Conservation (phyloP, 2,797 vertebrate species). For the Crocidura indochinensis region DNA sequence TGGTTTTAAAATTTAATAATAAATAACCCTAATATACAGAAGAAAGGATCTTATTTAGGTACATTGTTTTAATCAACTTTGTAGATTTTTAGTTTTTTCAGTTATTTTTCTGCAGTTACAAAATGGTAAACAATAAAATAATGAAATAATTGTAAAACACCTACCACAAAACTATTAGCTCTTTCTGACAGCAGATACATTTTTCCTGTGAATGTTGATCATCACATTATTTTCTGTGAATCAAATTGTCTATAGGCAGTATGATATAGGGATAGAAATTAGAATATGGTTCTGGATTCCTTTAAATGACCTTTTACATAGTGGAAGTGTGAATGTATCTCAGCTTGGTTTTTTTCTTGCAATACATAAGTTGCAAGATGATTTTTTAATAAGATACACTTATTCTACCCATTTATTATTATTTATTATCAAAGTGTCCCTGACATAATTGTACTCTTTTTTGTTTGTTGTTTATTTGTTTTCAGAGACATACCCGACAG, state of each 20-base stretch:
- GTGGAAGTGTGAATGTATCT: not conserved
- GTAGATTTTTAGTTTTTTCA: not conserved
- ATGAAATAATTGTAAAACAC: not conserved
- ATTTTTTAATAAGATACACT: not conserved
- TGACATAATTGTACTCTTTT: not conserved
- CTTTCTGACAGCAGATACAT: not conserved
- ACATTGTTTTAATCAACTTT: not conserved
- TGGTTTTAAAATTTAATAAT: not conserved
- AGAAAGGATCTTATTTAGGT: not conserved
- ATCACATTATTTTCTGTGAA: not conserved
- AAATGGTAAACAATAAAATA: constrained; percentile 35
- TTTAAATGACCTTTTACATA: not conserved
- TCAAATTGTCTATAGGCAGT: not conserved
- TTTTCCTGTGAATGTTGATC: not conserved
- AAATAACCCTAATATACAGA: not conserved
- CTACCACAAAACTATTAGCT: not conserved
- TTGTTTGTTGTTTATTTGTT: too few species aligned
- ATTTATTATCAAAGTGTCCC: not conserved
- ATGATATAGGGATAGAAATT: not conserved
- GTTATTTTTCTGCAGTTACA: not conserved
- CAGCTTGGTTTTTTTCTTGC: not conserved
- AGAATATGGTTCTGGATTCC: not conserved
- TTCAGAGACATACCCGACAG: too few species aligned
- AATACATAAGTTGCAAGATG: constrained; percentile 1
- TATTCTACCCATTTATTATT: not conserved